Percentiles rank a stretch among this genome's conserved stretches.
Evolutionary conservation across 2,113 vertebrate species (phyloP).

Genomic region (Willisornis vidua): DNA sequence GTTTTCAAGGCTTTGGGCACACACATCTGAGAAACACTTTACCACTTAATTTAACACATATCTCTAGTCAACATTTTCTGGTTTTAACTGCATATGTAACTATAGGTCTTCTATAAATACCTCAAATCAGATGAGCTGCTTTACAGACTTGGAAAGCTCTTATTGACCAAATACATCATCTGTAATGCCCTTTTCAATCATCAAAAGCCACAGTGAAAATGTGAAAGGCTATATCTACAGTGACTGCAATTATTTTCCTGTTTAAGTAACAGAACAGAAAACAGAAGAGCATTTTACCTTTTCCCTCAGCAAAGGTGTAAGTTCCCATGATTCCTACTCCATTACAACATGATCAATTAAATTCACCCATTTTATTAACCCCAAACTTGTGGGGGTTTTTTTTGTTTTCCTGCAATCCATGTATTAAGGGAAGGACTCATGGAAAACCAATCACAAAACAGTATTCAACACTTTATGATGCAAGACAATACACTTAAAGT

Average conservation of each 20-base stretch:
- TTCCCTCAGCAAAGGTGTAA: background rate
- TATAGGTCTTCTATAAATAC: background rate
- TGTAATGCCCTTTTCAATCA: constrained; percentile 22
- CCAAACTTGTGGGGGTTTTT: background rate
- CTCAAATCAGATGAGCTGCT: background rate
- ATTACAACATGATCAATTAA: background rate
- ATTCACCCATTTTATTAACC: background rate
- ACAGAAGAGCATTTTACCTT: background rate
- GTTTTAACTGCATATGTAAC: background rate
- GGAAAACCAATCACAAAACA: background rate
- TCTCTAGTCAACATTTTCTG: background rate
- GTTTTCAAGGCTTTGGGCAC: background rate
- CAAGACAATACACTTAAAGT: background rate
- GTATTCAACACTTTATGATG: background rate
- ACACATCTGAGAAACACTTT: background rate
- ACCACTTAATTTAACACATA: background rate
- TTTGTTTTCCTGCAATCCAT: background rate
- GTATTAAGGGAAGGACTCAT: background rate
- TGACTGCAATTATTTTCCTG: background rate
- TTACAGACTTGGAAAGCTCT: background rate
- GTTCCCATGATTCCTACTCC: background rate
- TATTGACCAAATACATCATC: constrained; percentile 24
- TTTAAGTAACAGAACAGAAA: constrained; percentile 12
- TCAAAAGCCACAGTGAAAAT: constrained; percentile 17
- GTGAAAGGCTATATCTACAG: background rate